A percentile compares a stretch with the other conserved stretches of the same genome.
These are phyloP conservation scores for Apaloderma vittatum DNA, from an alignment of 2,113 vertebrate species.

Conservation along the genomic window DNA sequence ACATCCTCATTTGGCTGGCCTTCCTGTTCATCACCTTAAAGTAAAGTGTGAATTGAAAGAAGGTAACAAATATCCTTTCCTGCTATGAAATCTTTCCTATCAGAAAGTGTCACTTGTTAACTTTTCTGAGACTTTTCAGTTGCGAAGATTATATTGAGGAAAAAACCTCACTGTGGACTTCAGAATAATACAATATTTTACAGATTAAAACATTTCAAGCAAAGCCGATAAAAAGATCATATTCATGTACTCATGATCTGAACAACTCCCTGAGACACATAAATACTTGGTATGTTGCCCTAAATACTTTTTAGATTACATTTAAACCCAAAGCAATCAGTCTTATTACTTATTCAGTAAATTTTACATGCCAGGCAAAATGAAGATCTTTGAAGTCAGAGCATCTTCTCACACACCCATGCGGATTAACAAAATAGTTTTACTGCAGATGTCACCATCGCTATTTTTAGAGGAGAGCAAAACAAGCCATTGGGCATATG, in stretches of 20 bases:
- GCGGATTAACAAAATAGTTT: background rate
- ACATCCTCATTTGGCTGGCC: too few species aligned
- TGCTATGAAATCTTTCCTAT: background rate
- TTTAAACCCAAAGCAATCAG: conserved; percentile 1
- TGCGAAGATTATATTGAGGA: background rate
- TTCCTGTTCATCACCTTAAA: background rate
- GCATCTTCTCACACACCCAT: background rate
- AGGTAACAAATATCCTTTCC: background rate
- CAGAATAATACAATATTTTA: background rate
- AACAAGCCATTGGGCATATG: background rate
- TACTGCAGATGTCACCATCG: background rate
- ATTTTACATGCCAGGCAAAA: background rate
- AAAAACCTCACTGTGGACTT: background rate
- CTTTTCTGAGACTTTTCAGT: background rate
- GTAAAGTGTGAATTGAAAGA: background rate
- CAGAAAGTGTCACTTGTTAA: background rate
- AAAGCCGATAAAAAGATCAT: background rate
- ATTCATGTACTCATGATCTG: background rate
- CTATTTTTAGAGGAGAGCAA: background rate
- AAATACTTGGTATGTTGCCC: background rate
- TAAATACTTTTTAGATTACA: background rate
- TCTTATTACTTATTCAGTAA: background rate
- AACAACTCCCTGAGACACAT: background rate
- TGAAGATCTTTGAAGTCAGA: conserved; percentile 8
- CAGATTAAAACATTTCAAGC: background rate